Evolutionary conservation across 1,140 invertebrate species (phyloP), one percentile per base, ranked within the genome.

Genomic region (Campoletis sonorensis): DNA sequence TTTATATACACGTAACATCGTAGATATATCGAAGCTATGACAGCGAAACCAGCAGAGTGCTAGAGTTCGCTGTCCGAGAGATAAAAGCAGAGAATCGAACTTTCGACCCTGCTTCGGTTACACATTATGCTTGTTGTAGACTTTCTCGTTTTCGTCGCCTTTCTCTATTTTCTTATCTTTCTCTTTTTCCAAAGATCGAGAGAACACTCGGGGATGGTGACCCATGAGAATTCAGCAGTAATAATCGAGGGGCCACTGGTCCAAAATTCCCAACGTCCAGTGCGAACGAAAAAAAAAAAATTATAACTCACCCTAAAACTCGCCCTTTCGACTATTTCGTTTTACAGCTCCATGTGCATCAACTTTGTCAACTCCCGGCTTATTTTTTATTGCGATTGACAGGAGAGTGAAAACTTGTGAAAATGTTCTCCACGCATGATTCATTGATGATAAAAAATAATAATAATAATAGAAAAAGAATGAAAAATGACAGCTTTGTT

Each of bases 71-170:
- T 70, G 67, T 70, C 30, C 30, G 67, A 70, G 27, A 70, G 67
- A 70, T 70, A 70, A 70, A 67, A 70, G 67, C 67, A 33, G 67
- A 27, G 26, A 70, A 70, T 70, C 67, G 67, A 70, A 70, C 67
- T 70, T 70, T 70, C 67, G 67, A 70, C 67, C 67, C 67, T 70
- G 67, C 67, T 70, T 70, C 30, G 30, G 27, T 70, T 33, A 33
- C 30, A 33, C 67, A 70, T 70, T 16, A 21, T 10, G 26, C 67
- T 64, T 33, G 67, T 64, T 33, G 67, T 70, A 27, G 30, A 70
- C 67, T 70, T 70, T 70, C 67, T n/a, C 67, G 30, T 70, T 70
- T 13, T 70, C 27, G 30, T 64, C 11, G 4, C 21, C 11, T 64
- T 15, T 30, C n/a, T 70, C 18, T 23, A 11, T 21, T 58, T 58